A percentile compares a stretch with the other conserved stretches of the same genome.
Evolutionary conservation across 2,888 invertebrate species (phyloP).

Genomic region (Parapristionchus giblindavisi): DNA sequence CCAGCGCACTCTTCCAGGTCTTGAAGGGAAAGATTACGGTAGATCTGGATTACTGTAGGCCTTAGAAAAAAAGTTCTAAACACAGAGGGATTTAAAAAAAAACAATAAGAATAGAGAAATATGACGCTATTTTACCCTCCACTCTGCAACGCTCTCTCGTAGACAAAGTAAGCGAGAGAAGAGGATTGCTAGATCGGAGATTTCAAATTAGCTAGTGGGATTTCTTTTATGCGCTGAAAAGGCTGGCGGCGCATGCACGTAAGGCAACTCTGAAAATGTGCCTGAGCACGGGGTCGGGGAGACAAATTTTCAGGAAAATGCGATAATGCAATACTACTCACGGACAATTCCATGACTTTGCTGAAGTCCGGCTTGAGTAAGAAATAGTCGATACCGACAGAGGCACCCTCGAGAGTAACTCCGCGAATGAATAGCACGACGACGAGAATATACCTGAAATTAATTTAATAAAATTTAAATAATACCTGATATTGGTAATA

Average conservation of each 20-base stretch:
- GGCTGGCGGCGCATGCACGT: no score
- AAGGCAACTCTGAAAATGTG: constrained; percentile 55
- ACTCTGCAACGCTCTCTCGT: no score
- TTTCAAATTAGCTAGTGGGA: no score
- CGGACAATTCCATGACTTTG: background rate
- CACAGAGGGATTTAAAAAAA: no score
- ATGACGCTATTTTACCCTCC: no score
- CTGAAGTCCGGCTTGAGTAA: constrained; percentile 51
- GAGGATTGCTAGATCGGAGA: no score
- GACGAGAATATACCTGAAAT: constrained; percentile 45
- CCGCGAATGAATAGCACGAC: constrained; percentile 53
- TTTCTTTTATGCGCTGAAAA: constrained; percentile 45
- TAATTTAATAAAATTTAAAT: no score
- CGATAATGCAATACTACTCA: background rate
- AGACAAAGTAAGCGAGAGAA: no score
- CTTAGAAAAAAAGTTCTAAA: no score
- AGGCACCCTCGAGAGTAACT: constrained; percentile 53
- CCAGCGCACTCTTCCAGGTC: constrained; percentile 55
- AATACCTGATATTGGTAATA: background rate
- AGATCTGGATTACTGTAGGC: no score
- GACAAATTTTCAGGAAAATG: background rate
- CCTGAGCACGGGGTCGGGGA: constrained; percentile 48
- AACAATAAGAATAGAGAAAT: no score
- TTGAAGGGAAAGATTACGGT: constrained; percentile 13
- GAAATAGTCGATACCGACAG: constrained; percentile 48